Conservation (phyloP, 2,113 vertebrate species). For the Illadopsis cleaveri region DNA sequence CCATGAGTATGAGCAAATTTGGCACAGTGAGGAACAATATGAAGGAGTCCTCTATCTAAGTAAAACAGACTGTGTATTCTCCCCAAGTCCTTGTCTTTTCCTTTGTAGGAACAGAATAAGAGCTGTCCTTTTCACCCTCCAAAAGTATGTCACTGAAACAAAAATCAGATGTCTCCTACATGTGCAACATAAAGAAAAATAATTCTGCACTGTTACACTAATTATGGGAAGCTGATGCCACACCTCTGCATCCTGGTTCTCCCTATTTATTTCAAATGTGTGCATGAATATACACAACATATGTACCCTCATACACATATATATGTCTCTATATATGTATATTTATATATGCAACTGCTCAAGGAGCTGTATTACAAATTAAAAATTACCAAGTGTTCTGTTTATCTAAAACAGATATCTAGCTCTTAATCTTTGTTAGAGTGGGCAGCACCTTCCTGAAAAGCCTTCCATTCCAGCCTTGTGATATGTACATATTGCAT, state of each 20-base stretch:
- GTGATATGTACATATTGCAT: fast-evolving
- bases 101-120: neutral
- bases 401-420: neutral
- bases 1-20: neutral
- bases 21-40: neutral
- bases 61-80: neutral
- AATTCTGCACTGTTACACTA: neutral
- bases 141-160: neutral
- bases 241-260: neutral
- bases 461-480: neutral
- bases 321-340: neutral
- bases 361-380: neutral
- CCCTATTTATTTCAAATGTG: fast-evolving
- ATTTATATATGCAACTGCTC: neutral
- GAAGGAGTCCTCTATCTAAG: neutral
- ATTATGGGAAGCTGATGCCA: neutral
- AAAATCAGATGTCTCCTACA: neutral
- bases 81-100: neutral
- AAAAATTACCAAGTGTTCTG: neutral
- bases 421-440: neutral
- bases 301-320: neutral
- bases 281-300: neutral
- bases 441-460: neutral
- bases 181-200: neutral
- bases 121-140: neutral